Evolutionary conservation across 2,113 vertebrate species (phyloP), one percentile per base, ranked within the genome.

Genomic region (Actenoides lindsayi): DNA sequence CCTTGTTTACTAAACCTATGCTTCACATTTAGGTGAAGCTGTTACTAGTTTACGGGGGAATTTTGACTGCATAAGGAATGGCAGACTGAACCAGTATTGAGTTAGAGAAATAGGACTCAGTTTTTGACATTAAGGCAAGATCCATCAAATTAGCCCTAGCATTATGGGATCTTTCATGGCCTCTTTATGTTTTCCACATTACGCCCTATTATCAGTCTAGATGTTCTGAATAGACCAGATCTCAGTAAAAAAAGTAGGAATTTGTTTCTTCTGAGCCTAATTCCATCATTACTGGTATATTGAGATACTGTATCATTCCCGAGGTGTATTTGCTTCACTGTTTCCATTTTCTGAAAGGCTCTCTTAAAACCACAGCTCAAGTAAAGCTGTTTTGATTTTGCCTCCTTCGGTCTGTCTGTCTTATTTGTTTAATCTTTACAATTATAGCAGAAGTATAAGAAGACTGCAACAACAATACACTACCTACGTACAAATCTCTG

Each of bases 291-390:
- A 87, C 31, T 0, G 0, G 33, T 17, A 84, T 39, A 87, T 6
- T 63, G 71, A 54, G 44, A 39, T 44, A 68, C 78, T 18, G 24
- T 59, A 70, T 74, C 3, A 3, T 70, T 92, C 79, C 84, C 0
- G 12, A 71, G 41, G 37, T 78, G 71, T 80, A 96, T 96, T 97
- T 94, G 87, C 84, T 91, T 94, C 95, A 28, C 62, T 54, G 44
- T 65, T 89, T 87, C 65, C 65, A 65, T 91, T 96, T 96, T 91
- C 87, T 94, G 91, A 96, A 93, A 94, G n/a, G 16, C 56, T 91
- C 21, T 76, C 79, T 84, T 82, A 96, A 78, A 77, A 95, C 68
- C 54, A 88, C 77, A 64, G 57, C 65, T 60, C n/a, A 82, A 51
- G 48, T 70, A 21, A 83, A 91, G 68, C 19, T 82, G 25, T 92